phyloP scores from a whole-genome alignment of 2,797 vertebrate species.

The Labeo calbasu region DNA sequence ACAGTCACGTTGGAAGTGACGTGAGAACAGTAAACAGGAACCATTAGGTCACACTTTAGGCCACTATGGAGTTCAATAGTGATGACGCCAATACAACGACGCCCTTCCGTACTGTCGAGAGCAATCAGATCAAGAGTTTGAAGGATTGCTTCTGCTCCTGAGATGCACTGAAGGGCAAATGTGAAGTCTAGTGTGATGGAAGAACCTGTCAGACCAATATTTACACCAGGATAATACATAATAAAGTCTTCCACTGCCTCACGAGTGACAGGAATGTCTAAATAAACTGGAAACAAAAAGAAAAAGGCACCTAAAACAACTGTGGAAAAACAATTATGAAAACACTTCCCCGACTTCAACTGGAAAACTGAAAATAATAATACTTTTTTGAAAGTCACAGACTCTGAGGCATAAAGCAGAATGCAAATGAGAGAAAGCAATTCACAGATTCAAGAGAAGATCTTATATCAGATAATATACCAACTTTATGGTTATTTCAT shows the following conservation, averaged over 20 bases:
- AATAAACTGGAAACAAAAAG: not conserved
- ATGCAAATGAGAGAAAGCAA: not conserved
- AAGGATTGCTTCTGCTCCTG: conserved; percentile 23
- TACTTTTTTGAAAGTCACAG: not conserved
- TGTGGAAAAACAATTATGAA: not conserved
- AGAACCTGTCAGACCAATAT: conserved; percentile 13
- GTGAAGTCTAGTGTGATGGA: conserved; percentile 34
- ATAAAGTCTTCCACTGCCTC: not conserved
- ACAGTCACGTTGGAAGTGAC: not conserved
- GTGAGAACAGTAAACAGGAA: conserved; percentile 6
- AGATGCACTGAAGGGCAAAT: conserved; percentile 40
- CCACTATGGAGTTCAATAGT: conserved; percentile 8
- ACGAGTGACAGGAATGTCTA: not conserved
- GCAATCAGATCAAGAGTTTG: conserved; percentile 32
- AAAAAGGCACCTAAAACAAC: not conserved
- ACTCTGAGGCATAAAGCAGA: not conserved
- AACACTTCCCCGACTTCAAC: not conserved
- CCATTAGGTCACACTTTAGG: conserved; percentile 13
- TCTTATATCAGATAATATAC: not conserved
- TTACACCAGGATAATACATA: not conserved
- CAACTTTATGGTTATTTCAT: not conserved
- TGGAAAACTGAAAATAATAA: not conserved
- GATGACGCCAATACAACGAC: conserved; percentile 4
- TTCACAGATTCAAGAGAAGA: too few relatives aligned
- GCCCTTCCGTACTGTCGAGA: not conserved